Evolutionary conservation across 2,797 vertebrate species (phyloP), one percentile per base, ranked within the genome.

Genomic region (Macrochelys suwanniensis): DNA sequence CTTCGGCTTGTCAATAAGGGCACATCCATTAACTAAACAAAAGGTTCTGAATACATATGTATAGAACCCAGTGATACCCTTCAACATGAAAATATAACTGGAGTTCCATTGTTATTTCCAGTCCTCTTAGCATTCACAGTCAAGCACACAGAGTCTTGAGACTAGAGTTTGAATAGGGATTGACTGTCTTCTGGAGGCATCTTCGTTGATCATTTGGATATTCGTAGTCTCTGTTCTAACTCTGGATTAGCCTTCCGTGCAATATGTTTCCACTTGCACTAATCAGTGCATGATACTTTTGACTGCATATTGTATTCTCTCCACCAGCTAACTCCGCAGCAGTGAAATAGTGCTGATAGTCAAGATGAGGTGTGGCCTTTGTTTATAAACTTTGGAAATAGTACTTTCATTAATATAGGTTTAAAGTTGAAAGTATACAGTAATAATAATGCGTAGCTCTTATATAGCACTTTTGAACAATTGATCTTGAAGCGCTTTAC

Each of bases 221-320:
- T 6, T 56, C 12, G 1, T 49, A 51, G 42, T 42, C n/a, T 31
- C 25, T 0, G 56, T 57, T 57, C 0, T 3, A 3, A 1, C 0
- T 9, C 79, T 76, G 71, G 42, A 56, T 65, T 56, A 9, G 17
- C 31, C 25, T 47, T 88, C 37, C 71, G 51, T 54, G 2, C 71
- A 21, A 74, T 37, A 26, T 56, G 13, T 61, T 61, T 31, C 59
- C 8, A 0, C n/a, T 71, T 31, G 89, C 28, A 9, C 19, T 26
- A 49, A 85, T 54, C 19, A 53, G 74, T 16, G 71, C 11, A 37
- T 0, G 11, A 16, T 65, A 4, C 50, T 65, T 53, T 65, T 76
- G 68, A 10, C 47, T 74, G 1, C 51, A 12, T 57, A 19, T 74
- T 19, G 47, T 49, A 50, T 87, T 82, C 23, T 37, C 33, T 68